Base-by-base conservation (phyloP, 2,888 invertebrate genomes). In the Caenorhabditis virilis region DNA sequence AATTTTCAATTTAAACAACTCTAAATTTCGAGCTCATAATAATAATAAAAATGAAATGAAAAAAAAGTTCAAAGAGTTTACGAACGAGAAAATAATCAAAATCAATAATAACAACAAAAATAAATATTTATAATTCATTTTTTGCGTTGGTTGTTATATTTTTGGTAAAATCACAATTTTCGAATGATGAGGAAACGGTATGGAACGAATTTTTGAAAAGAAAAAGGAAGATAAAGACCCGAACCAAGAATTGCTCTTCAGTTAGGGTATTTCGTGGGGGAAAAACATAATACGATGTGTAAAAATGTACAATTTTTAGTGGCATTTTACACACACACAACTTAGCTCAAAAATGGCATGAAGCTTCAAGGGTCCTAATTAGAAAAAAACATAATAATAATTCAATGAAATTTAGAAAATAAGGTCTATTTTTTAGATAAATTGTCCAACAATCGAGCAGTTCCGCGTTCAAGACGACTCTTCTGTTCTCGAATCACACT, bases 401-500 rank as follows among this genome's bases (percentile, higher is more conserved):
- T 30, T 30, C 30, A 6, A 13, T 30, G 30, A 30, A 9, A 30
- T 9, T 9, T 13, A 13, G 30, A 30, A 30, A 36, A 13, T n/a
- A n/a, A 47, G 4, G 52, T 25, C 13, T 47, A 41, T n/a, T 50
- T 54, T 25, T 60, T 62, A n/a, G 57, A 33, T 11, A 53, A 48
- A 26, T 26, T 45, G 13, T 57, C 56, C 20, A 62, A 30, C 18
- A 62, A 26, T 30, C 62, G 62, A n/a, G 49, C 35, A 6, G 56
- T 53, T 20, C 52, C 30, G 1, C 47, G 56, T 26, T 60, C 53
- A 30, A 60, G 30, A 33, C 60, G 60, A 22, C 16, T 20, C 45
- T 48, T 56, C 23, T 62, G 62, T 30, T 62, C 62, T 26, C 62
- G 62, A 23, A 62, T 38, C 2, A 45, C 62, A 20, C 23, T 57